Evolutionary conservation across 1,140 invertebrate species (phyloP).

Genomic region (Macrosteles quadrilineatus): DNA sequence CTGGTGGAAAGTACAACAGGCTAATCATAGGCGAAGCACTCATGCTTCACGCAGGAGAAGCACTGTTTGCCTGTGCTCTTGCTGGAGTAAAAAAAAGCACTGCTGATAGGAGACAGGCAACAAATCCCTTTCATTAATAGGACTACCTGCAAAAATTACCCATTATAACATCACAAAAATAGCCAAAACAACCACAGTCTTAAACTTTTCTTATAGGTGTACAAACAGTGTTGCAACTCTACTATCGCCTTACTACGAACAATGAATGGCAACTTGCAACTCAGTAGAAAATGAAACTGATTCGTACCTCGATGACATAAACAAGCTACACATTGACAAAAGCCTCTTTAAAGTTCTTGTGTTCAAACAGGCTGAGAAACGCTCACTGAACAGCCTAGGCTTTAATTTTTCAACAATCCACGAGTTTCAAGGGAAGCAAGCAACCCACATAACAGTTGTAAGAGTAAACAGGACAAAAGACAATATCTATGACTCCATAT

Average conservation of each 20-base stretch:
- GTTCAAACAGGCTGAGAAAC: too few species aligned
- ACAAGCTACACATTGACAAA: too few species aligned
- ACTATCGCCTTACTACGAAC: not conserved
- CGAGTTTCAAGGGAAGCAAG: not conserved
- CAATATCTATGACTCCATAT: too few species aligned
- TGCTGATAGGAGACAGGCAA: not conserved
- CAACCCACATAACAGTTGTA: not conserved
- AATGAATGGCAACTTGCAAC: too few species aligned
- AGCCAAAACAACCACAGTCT: too few species aligned
- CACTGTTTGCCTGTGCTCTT: not conserved
- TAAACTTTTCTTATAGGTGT: not conserved
- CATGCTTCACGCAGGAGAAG: not conserved
- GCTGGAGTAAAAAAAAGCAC: too few species aligned
- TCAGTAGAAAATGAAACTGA: too few species aligned
- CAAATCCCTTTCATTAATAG: not conserved
- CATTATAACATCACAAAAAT: not conserved
- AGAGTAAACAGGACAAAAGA: too few species aligned
- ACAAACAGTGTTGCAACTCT: not conserved
- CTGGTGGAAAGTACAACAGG: not conserved
- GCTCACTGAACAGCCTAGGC: too few species aligned
- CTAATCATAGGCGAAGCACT: not conserved
- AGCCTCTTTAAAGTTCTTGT: too few species aligned
- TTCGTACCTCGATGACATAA: too few species aligned
- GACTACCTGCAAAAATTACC: not conserved
- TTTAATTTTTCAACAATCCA: not conserved